Evolutionary conservation across 2,113 vertebrate genomes (phyloP).

Genomic region (Tenebrosternarchus preto): DNA sequence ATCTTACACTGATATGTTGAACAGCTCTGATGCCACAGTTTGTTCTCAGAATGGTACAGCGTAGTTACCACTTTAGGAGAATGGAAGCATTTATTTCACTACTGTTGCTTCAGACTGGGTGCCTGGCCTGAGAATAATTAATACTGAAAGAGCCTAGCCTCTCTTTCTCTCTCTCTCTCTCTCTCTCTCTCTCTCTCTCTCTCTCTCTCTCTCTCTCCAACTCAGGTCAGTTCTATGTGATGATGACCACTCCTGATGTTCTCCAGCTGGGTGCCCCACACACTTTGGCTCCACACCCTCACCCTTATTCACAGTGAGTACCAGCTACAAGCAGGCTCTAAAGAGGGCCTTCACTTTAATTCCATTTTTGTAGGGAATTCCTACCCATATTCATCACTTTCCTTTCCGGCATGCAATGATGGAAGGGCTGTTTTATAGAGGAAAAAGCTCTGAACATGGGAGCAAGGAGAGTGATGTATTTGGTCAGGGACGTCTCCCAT

Average conservation of each 20-base stretch:
- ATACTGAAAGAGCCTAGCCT: not conserved
- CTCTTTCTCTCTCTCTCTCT: conserved; percentile 13
- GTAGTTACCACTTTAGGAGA: too few relatives aligned
- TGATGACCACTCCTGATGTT: conserved; percentile 89
- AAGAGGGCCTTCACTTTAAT: not conserved
- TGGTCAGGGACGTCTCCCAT: too few relatives aligned
- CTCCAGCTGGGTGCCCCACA: conserved; percentile 80
- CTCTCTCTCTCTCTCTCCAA: conserved; percentile 22
- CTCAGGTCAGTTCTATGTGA: conserved; percentile 88
- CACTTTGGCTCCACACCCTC: conserved; percentile 82
- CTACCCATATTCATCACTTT: not conserved
- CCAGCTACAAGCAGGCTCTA: not conserved
- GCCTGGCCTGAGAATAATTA: too few relatives aligned
- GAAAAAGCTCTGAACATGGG: too few relatives aligned
- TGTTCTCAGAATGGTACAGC: too few relatives aligned
- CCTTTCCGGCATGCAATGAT: too few relatives aligned
- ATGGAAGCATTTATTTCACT: too few relatives aligned
- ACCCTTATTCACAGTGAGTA: conserved; percentile 83
- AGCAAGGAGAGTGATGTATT: too few relatives aligned
- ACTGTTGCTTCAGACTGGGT: too few relatives aligned
- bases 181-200: conserved; percentile 28
- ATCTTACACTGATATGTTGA: too few relatives aligned
- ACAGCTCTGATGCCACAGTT: too few relatives aligned
- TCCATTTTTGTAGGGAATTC: not conserved
- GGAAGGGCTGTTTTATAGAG: too few relatives aligned